phyloP scores from a whole-genome alignment of 2,797 vertebrate genomes.

The Loris lydekkerianus region DNA sequence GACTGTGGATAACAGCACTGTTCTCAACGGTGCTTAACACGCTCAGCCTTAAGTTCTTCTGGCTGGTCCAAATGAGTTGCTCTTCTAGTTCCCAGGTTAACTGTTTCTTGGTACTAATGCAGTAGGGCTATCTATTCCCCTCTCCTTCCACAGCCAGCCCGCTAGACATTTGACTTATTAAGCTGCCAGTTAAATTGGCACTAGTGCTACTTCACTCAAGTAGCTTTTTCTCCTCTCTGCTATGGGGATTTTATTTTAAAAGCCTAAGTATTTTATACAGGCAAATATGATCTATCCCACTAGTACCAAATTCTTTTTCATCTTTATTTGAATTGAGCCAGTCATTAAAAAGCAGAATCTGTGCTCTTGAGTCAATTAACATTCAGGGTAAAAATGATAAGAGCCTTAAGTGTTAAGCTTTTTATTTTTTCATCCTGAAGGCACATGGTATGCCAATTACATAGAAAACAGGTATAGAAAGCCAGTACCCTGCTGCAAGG shows the following conservation, averaged over 20 bases:
- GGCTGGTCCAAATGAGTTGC: background rate
- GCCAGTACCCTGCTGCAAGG: constrained; percentile 94
- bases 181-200: background rate
- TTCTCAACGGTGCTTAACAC: background rate
- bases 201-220: background rate
- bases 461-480: constrained; percentile 40
- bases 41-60: background rate
- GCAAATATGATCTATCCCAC: background rate
- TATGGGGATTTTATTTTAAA: background rate
- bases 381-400: background rate
- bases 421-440: background rate
- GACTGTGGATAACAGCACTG: background rate
- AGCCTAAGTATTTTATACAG: background rate
- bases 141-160: background rate
- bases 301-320: background rate
- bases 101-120: background rate
- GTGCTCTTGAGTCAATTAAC: background rate
- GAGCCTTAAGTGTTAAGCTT: background rate
- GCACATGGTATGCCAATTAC: background rate
- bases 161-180: background rate
- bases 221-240: background rate
- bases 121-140: background rate
- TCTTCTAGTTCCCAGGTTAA: background rate
- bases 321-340: background rate
- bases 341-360: constrained; percentile 24